Conservation (phyloP, 2,888 invertebrate genomes). For the Ennomos quercinarius region DNA sequence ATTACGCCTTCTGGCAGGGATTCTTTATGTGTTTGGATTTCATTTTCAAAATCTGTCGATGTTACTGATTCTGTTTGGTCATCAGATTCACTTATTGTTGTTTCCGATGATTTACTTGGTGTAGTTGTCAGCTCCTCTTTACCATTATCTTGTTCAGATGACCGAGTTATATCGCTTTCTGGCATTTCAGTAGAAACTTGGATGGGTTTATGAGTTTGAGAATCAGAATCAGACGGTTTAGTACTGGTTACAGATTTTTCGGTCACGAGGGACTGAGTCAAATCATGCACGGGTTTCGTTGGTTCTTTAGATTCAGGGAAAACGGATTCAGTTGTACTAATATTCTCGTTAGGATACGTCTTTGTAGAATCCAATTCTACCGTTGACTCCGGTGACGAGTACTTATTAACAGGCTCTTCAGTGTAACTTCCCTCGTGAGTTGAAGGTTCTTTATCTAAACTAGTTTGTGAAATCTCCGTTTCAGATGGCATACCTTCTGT, state of each 20-base stretch:
- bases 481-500: slow-evolving; percentile 5
- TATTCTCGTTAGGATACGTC: slow-evolving; percentile 1
- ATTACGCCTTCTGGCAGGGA: neutral
- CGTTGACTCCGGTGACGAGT: slow-evolving; percentile 7
- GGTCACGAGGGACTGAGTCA: slow-evolving; percentile 18
- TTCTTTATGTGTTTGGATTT: slow-evolving; percentile 10
- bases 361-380: slow-evolving; percentile 14
- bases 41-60: slow-evolving; percentile 16
- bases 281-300: slow-evolving; percentile 7
- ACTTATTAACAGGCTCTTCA: slow-evolving; percentile 13
- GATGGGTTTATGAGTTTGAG: slow-evolving; percentile 12
- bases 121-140: slow-evolving; percentile 19
- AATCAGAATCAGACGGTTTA: slow-evolving; percentile 16
- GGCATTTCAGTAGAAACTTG: slow-evolving; percentile 15
- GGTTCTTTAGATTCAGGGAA: slow-evolving; percentile 14
- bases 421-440: slow-evolving; percentile 10
- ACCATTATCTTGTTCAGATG: neutral
- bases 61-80: slow-evolving; percentile 13
- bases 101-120: slow-evolving; percentile 8
- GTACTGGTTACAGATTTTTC: slow-evolving; percentile 18
- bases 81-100: slow-evolving; percentile 17
- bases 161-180: slow-evolving; percentile 9
- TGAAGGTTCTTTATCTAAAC: slow-evolving; percentile 3
- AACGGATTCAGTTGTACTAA: slow-evolving; percentile 6
- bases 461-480: slow-evolving; percentile 10